Evolutionary conservation across 2,797 vertebrate species (phyloP).

Genomic region (Phoxinus dragarum): DNA sequence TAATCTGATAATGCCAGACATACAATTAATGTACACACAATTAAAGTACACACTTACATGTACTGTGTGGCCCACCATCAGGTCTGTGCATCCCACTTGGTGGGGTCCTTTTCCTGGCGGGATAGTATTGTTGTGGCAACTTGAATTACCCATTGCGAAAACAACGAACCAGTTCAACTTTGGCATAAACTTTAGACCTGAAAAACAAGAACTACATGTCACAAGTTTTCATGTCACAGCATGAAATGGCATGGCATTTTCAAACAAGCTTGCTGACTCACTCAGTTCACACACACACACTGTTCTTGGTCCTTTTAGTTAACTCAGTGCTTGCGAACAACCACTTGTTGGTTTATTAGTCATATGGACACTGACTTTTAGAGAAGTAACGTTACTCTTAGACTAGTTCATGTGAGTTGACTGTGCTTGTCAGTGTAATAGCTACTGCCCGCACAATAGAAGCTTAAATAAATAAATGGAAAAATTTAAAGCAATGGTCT

Average conservation of each 20-base stretch:
- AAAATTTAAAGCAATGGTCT: background rate
- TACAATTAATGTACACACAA: background rate
- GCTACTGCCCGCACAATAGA: background rate
- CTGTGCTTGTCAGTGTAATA: background rate
- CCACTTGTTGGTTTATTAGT: background rate
- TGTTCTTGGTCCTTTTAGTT: background rate
- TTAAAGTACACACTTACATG: conserved; percentile 75
- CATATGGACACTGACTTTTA: background rate
- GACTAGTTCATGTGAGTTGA: background rate
- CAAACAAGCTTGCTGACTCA: background rate
- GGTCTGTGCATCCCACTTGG: conserved; percentile 88
- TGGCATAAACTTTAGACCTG: background rate
- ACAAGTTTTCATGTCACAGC: background rate
- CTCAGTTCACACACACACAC: background rate
- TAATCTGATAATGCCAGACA: background rate
- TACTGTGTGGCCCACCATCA: conserved; percentile 87
- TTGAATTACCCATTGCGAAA: conserved; percentile 76
- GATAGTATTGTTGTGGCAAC: conserved; percentile 75
- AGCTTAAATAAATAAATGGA: background rate
- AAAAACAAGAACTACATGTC: background rate
- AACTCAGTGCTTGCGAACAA: background rate
- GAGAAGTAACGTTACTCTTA: background rate
- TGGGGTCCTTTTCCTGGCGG: conserved; percentile 87
- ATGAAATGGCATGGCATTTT: background rate
- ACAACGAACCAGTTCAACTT: conserved; percentile 37